Conservation (phyloP, 2,113 vertebrate genomes). For the Etia nguti region DNA sequence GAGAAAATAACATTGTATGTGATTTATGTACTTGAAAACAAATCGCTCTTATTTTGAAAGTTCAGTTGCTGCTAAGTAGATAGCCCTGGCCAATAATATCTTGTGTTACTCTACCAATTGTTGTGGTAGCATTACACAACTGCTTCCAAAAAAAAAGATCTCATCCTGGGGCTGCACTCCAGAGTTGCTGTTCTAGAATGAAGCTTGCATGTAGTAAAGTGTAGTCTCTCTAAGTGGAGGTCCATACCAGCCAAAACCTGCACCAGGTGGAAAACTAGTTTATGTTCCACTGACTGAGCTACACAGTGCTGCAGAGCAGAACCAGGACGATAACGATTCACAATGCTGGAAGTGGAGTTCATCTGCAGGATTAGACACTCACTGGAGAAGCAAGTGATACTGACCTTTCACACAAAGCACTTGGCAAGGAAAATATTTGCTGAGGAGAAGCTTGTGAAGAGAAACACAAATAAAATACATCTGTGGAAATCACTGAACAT, state of each 20-base stretch:
- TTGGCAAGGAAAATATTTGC: not conserved
- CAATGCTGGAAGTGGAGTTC: not conserved
- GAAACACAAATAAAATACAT: not conserved
- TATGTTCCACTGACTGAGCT: rapidly evolving
- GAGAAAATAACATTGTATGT: not conserved
- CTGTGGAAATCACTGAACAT: not conserved
- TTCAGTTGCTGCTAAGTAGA: not conserved
- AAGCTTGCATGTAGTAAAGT: not conserved
- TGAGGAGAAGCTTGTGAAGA: not conserved
- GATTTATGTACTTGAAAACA: not conserved
- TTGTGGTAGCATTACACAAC: not conserved
- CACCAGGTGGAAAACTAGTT: rapidly evolving
- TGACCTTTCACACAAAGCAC: not conserved
- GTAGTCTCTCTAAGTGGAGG: not conserved
- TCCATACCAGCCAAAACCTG: not conserved
- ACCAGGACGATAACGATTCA: not conserved
- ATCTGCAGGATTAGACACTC: not conserved
- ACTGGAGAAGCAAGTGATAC: not conserved
- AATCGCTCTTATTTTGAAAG: not conserved
- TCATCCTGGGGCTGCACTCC: not conserved
- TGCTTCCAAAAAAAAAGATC: not conserved
- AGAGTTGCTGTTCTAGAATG: rapidly evolving
- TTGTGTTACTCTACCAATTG: not conserved
- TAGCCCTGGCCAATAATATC: rapidly evolving
- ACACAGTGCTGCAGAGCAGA: not conserved